Conservation (phyloP, 2,888 invertebrate species). For the Platerodrilus igneus region DNA sequence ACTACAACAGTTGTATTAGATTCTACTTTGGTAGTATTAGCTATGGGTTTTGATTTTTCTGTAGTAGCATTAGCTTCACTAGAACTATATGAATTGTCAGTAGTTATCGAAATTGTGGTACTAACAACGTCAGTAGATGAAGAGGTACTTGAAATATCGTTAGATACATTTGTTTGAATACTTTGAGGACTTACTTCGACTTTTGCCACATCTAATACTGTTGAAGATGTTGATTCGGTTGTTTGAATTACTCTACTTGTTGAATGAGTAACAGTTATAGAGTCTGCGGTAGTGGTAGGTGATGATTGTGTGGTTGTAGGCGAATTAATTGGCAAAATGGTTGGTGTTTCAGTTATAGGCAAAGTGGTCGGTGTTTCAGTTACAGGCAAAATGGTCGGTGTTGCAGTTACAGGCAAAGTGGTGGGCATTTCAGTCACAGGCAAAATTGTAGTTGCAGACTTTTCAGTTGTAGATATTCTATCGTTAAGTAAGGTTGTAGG, state of each 20-base stretch:
- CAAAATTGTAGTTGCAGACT: too few relatives aligned
- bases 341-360: constrained; percentile 16
- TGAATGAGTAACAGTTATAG: too few relatives aligned
- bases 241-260: constrained; percentile 19
- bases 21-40: constrained; percentile 11
- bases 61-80: constrained; percentile 30
- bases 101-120: constrained; percentile 52
- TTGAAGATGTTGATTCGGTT: constrained; percentile 41
- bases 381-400: constrained; percentile 42
- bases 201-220: constrained; percentile 37
- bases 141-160: constrained; percentile 40
- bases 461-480: too few relatives aligned
- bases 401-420: constrained; percentile 48
- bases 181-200: constrained; percentile 46
- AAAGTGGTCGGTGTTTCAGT: constrained; percentile 24
- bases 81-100: constrained; percentile 23
- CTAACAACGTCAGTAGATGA: constrained; percentile 52
- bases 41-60: constrained; percentile 14
- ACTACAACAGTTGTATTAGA: constrained; percentile 10
- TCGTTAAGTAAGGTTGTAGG: too few relatives aligned
- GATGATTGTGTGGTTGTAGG: constrained; percentile 18
- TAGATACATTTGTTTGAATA: constrained; percentile 44
- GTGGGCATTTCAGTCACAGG: constrained; percentile 48
- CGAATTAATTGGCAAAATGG: too few relatives aligned
- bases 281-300: constrained; percentile 2